phyloP scores from a whole-genome alignment of 2,113 vertebrate species.

The Brevimyrus niger region DNA sequence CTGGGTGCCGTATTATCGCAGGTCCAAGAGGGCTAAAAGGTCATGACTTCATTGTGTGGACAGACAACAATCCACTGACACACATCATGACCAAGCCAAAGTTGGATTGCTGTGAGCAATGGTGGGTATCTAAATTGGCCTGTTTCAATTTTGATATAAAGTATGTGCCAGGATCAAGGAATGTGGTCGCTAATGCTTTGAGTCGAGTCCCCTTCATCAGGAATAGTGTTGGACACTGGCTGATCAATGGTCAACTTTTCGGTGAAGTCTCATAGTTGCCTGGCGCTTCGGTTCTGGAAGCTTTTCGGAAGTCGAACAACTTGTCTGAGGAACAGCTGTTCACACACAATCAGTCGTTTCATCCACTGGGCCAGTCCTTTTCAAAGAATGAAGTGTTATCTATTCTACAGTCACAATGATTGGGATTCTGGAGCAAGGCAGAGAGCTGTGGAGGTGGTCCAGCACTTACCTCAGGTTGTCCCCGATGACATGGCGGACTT shows the following conservation, averaged over 20 bases:
- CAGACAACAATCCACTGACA: not conserved
- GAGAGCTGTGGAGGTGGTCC: not conserved
- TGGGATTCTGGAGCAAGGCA: not conserved
- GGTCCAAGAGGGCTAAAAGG: not conserved
- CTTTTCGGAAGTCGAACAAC: not conserved
- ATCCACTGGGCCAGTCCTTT: too few relatives aligned
- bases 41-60: too few relatives aligned
- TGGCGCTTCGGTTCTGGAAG: not conserved
- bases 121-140: not conserved
- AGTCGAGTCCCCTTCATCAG: not conserved
- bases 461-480: not conserved
- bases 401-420: not conserved
- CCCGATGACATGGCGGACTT: too few relatives aligned
- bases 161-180: not conserved
- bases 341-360: not conserved
- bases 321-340: not conserved
- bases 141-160: not conserved
- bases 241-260: not conserved
- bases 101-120: not conserved
- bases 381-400: too few relatives aligned
- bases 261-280: not conserved
- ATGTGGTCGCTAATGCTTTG: not conserved
- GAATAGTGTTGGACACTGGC: not conserved
- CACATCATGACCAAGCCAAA: slow-evolving; percentile 4
- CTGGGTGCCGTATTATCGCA: not conserved